Evolutionary conservation across 2,888 invertebrate species (phyloP), one percentile per base, ranked within the genome.

Genomic region (Subacronicta megacephala): DNA sequence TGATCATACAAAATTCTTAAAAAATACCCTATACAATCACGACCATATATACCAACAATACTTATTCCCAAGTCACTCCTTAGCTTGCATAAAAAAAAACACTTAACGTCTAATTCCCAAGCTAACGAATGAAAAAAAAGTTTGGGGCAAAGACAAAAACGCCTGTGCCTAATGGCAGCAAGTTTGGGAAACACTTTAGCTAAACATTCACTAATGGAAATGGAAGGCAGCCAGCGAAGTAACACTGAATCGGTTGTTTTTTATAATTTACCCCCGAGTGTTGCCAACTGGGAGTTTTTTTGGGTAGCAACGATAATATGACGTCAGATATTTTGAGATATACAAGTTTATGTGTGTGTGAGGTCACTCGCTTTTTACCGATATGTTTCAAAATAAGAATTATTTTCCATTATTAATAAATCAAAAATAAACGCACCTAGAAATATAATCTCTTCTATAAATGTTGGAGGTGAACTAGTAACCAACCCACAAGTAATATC

Each of bases 171-270:
- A 93, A 93, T 93, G 93, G 92, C 81, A 81, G 78, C 85, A 90
- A 93, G 90, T 93, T 93, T 80, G 85, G 89, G 90, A 90, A 93
- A 92, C 92, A 92, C 91, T 93, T 93, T 90, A 86, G 91, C 90
- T 93, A 93, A 94, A 93, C 89, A 93, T 91, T 87, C 85, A 80
- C 92, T 94, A 93, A 94, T 94, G 93, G 93, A 92, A 90, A 92
- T 93, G 93, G 93, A 93, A 91, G 85, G 82, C 77, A 84, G 93
- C 93, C 93, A 93, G 90, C 72, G 35, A 67, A 78, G 75, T 78
- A 81, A 81, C 77, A 75, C 77, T 65, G 77, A 81, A 80, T 84
- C 82, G 67, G 80, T 88, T 88, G 88, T 90, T 91, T 92, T 83
- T 81, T 83, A 89, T 61, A 70, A 61, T 61, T 61, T 85, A 83